phyloP scores from a whole-genome alignment of 1,140 invertebrate species.

The Drosophila littoralis region DNA sequence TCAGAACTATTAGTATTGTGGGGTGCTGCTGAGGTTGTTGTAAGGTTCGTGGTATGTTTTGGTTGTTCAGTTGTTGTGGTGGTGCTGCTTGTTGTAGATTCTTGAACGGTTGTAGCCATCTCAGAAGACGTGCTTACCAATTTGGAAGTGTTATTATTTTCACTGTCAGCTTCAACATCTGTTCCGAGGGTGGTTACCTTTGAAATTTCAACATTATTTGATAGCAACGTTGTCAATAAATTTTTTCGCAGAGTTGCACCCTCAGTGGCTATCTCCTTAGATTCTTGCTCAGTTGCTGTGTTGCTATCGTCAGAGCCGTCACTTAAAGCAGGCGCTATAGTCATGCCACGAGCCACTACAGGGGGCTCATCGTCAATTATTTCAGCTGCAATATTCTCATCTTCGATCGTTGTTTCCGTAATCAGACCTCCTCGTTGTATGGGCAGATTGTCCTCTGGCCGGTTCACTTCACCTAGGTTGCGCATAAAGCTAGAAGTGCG shows the following conservation, averaged over 20 bases:
- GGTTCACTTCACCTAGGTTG: conserved; percentile 24
- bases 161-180: not conserved
- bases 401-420: conserved; percentile 35
- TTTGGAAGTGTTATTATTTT: too few relatives aligned
- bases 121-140: not conserved
- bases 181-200: conserved; percentile 11
- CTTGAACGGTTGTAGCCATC: not conserved
- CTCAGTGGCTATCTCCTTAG: conserved; percentile 30
- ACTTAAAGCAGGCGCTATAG: conserved; percentile 43
- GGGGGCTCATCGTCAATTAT: conserved; percentile 56
- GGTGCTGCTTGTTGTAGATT: not conserved
- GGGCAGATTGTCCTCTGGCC: conserved; percentile 11
- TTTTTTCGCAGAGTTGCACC: not conserved
- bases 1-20: not conserved
- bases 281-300: conserved; percentile 62
- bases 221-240: not conserved
- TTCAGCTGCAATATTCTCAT: conserved; percentile 69
- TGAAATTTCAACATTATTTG: not conserved
- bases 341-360: conserved; percentile 35
- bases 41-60: not conserved
- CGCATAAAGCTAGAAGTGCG: conserved; percentile 58
- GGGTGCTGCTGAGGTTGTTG: conserved; percentile 3
- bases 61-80: not conserved
- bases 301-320: conserved; percentile 54
- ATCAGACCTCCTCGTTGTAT: conserved; percentile 55